These are phyloP conservation scores for Lymantria monacha DNA, from an alignment of 2,888 invertebrate species.

Conservation along the genomic window DNA sequence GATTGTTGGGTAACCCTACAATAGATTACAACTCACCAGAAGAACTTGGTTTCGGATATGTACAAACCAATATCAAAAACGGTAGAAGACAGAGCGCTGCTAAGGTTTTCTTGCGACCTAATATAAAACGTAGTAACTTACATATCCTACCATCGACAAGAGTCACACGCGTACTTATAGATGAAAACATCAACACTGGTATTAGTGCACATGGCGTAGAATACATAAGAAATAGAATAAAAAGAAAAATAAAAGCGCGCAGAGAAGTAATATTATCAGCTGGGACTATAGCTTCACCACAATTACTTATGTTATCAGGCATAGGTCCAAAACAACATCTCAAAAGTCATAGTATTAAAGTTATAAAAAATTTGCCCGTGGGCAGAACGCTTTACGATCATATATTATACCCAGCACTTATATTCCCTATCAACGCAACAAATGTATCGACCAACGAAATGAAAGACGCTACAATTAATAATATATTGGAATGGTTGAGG, in stretches of 20 bases:
- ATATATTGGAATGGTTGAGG: constrained; percentile 46
- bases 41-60: constrained; percentile 80
- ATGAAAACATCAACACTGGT: constrained; percentile 56
- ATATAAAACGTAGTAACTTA: constrained; percentile 78
- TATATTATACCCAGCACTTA: constrained; percentile 84
- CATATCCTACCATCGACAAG: constrained; percentile 79
- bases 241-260: constrained; percentile 73
- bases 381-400: constrained; percentile 86
- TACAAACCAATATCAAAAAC: constrained; percentile 83
- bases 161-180: constrained; percentile 80
- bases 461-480: constrained; percentile 36
- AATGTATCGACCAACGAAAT: constrained; percentile 48
- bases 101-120: constrained; percentile 82
- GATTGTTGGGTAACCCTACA: constrained; percentile 83
- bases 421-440: constrained; percentile 80
- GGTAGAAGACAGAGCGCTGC: constrained; percentile 83
- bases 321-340: constrained; percentile 84
- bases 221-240: constrained; percentile 67
- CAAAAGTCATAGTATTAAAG: constrained; percentile 72
- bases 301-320: constrained; percentile 91
- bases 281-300: constrained; percentile 91
- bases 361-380: constrained; percentile 83
- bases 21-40: constrained; percentile 86
- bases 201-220: constrained; percentile 76
- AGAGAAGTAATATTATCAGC: constrained; percentile 88